Conservation (phyloP, 1,140 invertebrate genomes). For the Proctacanthus coquilletti region DNA sequence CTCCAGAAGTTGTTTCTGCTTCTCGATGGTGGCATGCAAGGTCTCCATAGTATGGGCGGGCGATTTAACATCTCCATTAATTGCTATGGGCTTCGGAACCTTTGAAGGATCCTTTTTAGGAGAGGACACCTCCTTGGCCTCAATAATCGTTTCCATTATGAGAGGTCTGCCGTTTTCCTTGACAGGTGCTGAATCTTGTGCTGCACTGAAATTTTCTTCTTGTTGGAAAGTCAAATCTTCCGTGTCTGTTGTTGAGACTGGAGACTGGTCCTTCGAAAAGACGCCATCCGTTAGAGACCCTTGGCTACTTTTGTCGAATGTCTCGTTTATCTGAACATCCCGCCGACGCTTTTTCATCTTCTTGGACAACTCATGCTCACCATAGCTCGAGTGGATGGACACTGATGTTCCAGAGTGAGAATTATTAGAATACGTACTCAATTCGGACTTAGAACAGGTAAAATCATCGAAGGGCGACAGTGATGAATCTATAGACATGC, state of each 20-base stretch:
- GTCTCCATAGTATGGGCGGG: conserved; percentile 26
- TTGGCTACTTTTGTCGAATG: conserved; percentile 28
- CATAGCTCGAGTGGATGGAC: conserved; percentile 4
- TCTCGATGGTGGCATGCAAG: conserved; percentile 27
- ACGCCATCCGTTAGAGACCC: conserved; percentile 25
- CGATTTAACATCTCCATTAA: conserved; percentile 13
- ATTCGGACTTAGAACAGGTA: conserved; percentile 22
- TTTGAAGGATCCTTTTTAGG: conserved; percentile 17
- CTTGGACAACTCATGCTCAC: background rate
- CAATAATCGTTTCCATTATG: conserved; percentile 28
- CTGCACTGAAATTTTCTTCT: conserved; percentile 18
- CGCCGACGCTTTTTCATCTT: conserved; percentile 17
- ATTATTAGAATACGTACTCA: conserved; percentile 24
- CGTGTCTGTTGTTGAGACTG: conserved; percentile 24
- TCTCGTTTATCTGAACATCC: conserved; percentile 26
- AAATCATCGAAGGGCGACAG: conserved; percentile 25
- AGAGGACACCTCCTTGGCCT: conserved; percentile 26
- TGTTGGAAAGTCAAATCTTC: conserved; percentile 29
- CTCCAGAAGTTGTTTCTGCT: conserved; percentile 26
- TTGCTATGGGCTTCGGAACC: conserved; percentile 18
- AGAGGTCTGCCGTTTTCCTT: conserved; percentile 10
- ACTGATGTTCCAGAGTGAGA: conserved; percentile 4
- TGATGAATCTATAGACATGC: conserved; percentile 23
- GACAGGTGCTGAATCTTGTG: conserved; percentile 11
- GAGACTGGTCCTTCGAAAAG: conserved; percentile 26